Evolutionary conservation across 2,113 vertebrate species (phyloP), one percentile per base, ranked within the genome.

Genomic region (Octodon degus): DNA sequence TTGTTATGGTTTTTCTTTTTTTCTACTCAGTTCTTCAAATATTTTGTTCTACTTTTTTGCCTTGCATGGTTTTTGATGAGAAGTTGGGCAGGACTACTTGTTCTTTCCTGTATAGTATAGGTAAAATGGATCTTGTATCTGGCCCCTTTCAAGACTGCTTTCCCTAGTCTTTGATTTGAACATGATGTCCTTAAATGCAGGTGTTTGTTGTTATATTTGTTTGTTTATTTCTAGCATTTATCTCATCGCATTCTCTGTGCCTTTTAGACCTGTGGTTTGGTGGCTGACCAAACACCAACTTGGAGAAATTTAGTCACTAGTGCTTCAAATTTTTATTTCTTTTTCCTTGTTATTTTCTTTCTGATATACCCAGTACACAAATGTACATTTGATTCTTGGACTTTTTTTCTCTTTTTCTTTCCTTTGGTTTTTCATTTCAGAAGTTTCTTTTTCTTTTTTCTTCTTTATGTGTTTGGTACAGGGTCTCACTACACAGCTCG

Each of bases 291-390:
- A 95, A 86, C 17, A 84, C 47, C 55, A 90, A 81, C 82, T 80
- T 70, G 79, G 65, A 47, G 34, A 94, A 80, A 94, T 88, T 87
- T 53, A 53, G 53, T 90, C 25, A 88, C 72, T 84, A 65, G 47
- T 90, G 43, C 65, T 85, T 96, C 79, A 89, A 90, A 72, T 76
- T 86, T 89, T 91, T 86, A 37, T 89, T 82, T 16, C 53, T 13
- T 67, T 77, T 25, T 55, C 17, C n/a, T 62, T 37, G 47, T 77
- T 79, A 24, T 70, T 72, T n/a, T 63, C 11, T 37, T 83, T 80
- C 84, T 74, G 43, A 17, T n/a, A 50, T 24, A 63, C 20, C 6
- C 60, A 91, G 80, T 53, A 37, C 17, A 86, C 12, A 62, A 47
- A 70, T 19, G 7, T 6, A 77, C 22, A 24, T 50, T 96, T 77